Conservation (phyloP, 2,797 vertebrate genomes). For the Chelidonichthys spinosus region DNA sequence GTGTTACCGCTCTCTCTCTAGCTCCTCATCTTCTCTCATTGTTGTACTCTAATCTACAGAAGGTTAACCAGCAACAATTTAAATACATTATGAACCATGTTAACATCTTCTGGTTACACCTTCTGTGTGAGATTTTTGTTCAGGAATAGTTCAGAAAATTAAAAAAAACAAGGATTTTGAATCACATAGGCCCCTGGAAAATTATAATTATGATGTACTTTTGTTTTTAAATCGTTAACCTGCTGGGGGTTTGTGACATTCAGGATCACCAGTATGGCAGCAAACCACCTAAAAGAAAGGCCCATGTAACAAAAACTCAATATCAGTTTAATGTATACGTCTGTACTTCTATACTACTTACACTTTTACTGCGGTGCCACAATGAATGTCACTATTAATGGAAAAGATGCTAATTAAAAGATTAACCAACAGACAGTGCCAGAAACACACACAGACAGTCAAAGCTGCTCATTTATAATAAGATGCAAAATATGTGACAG, state of each 20-base stretch:
- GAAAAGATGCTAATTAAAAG: slow-evolving; percentile 1
- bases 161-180: not conserved
- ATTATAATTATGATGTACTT: not conserved
- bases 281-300: too few relatives aligned
- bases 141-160: not conserved
- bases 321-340: too few relatives aligned
- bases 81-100: too few relatives aligned
- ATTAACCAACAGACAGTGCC: not conserved
- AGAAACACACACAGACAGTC: not conserved
- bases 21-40: not conserved
- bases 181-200: not conserved
- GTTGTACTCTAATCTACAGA: not conserved
- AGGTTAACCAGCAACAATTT: too few relatives aligned
- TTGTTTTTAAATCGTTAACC: not conserved
- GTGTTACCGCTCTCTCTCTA: not conserved
- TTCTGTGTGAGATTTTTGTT: too few relatives aligned
- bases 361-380: not conserved
- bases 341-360: too few relatives aligned
- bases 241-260: too few relatives aligned
- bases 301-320: too few relatives aligned
- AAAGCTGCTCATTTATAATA: slow-evolving; percentile 21
- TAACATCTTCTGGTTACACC: too few relatives aligned
- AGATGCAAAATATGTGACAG: slow-evolving; percentile 14
- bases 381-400: not conserved
- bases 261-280: too few relatives aligned